Evolutionary conservation across 1,140 invertebrate species (phyloP).

Genomic region (Lepeophtheirus salmonis): DNA sequence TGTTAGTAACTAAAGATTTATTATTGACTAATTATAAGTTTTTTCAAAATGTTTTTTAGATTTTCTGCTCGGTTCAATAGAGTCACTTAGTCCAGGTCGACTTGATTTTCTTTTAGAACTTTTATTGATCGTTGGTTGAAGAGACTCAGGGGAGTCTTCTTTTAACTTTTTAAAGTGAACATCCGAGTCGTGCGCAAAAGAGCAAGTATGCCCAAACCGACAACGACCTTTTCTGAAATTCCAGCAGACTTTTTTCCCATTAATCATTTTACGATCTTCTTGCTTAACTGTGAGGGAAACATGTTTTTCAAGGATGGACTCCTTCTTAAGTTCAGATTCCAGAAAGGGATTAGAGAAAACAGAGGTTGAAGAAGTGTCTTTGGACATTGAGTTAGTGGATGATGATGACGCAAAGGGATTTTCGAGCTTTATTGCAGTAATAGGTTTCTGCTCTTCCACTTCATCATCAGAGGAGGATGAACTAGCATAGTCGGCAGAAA

Average conservation of each 20-base stretch:
- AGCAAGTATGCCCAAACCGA: slow-evolving; percentile 74
- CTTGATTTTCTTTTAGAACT: slow-evolving; percentile 42
- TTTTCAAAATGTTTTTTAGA: slow-evolving; percentile 10
- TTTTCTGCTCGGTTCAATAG: slow-evolving; percentile 55
- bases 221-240: slow-evolving; percentile 77
- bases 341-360: slow-evolving; percentile 76
- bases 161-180: slow-evolving; percentile 27
- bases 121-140: slow-evolving; percentile 7
- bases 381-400: slow-evolving; percentile 19
- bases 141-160: neutral
- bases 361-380: slow-evolving; percentile 27
- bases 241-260: slow-evolving; percentile 77
- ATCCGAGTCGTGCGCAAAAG: slow-evolving; percentile 75
- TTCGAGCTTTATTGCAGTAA: too few species aligned
- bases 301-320: slow-evolving; percentile 69
- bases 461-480: neutral
- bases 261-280: slow-evolving; percentile 49
- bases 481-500: neutral
- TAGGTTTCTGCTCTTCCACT: neutral
- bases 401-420: neutral
- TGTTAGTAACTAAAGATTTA: too few species aligned
- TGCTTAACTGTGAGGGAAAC: slow-evolving; percentile 68
- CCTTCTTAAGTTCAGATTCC: slow-evolving; percentile 67
- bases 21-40: too few species aligned
- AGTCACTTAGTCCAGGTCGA: slow-evolving; percentile 47